Evolutionary conservation across 2,888 invertebrate species (phyloP), one percentile per base, ranked within the genome.

Genomic region (Lagria hirta): DNA sequence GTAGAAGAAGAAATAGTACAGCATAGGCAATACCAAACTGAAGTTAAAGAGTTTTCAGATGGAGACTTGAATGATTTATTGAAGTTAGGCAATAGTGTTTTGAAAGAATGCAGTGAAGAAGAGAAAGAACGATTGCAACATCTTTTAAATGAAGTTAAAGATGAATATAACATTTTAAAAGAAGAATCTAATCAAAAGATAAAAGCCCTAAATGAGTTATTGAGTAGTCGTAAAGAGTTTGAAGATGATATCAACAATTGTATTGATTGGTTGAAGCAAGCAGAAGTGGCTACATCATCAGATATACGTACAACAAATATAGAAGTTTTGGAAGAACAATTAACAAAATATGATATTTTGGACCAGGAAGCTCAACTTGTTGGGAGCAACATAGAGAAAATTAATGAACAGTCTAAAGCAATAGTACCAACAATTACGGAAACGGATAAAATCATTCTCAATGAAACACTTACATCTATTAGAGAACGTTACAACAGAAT

Each of bases 181-280:
- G 81, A 82, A 41, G 84, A 88, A 61, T 81, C 86, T 15, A 79
- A 80, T 35, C 83, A 85, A 38, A 87, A 87, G 58, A 78, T 86
- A 48, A 78, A 82, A 43, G 80, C 82, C 1, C 70, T 93, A 14
- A 79, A 78, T 21, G 86, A 87, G 70, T 74, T 89, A 6, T 72
- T 90, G 6, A 83, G 86, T 66, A 84, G 85, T 7, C 80, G 94
- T 46, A 86, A 82, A 60, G 80, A 85, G 28, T 90, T 92, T 58
- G 95, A 96, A 71, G 79, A 78, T 24, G 86, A 88, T 46, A 77
- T 89, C 29, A 85, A 87, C 42, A 84, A 84, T 59, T 85, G 90
- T 64, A 83, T 87, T 51, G 83, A 87, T 57, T 96, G 95, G 95
- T 75, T 94, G 21, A 87, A 89, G 55, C 89, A 95, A 72, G 90